These are phyloP conservation scores for Blastobasis adustella DNA, from an alignment of 2,888 invertebrate genomes.

Conservation along the genomic window DNA sequence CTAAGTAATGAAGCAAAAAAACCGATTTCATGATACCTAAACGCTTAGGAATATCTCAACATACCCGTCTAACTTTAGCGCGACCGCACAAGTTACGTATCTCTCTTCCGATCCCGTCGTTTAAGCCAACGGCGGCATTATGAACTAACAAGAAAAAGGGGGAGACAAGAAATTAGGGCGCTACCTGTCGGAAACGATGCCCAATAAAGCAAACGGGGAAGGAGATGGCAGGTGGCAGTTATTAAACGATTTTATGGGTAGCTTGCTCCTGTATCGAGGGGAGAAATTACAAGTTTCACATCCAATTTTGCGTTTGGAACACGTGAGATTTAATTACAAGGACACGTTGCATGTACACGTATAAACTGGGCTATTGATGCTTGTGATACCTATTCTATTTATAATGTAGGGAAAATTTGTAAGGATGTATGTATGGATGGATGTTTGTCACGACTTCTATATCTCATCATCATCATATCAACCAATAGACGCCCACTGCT, in stretches of 20 bases:
- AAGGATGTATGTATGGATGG: conserved; percentile 18
- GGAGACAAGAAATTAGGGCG: background rate
- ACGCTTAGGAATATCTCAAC: no score
- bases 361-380: background rate
- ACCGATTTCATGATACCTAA: no score
- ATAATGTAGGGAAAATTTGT: no score
- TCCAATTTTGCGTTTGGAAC: background rate
- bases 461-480: no score
- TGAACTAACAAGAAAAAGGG: background rate
- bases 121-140: no score
- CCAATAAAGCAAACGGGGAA: background rate
- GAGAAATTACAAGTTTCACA: background rate
- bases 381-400: conserved; percentile 18
- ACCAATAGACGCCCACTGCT: no score
- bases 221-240: background rate
- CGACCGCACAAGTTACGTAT: no score
- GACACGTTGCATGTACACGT: background rate
- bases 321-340: background rate
- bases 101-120: no score
- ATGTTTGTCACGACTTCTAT: background rate
- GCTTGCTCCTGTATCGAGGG: background rate
- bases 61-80: no score
- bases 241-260: background rate
- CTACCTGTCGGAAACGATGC: background rate
- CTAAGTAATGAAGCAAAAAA: no score